A percentile compares a stretch with the other conserved stretches of the same genome.
These are phyloP conservation scores for Microtus montanus DNA, from an alignment of 2,113 vertebrate genomes.

Conservation along the genomic window DNA sequence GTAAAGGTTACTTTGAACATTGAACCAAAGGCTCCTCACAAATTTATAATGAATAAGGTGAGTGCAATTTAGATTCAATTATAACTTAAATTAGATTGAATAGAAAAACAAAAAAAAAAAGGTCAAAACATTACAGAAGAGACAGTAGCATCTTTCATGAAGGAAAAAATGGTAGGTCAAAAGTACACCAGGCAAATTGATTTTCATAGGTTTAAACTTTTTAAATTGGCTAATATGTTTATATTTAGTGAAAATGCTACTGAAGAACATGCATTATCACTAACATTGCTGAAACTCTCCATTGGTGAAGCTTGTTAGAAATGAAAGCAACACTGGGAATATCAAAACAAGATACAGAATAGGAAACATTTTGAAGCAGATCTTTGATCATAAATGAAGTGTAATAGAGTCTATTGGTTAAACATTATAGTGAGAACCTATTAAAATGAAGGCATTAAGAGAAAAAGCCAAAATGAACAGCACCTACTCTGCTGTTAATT, in stretches of 20 bases:
- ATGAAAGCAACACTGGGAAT: conserved; percentile 51
- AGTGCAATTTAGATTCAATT: conserved; percentile 4
- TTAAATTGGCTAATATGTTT: conserved; percentile 41
- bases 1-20: conserved; percentile 2
- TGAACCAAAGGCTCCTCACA: background rate
- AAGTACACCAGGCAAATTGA: conserved; percentile 43
- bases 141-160: conserved; percentile 51
- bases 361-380: background rate
- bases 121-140: conserved; percentile 37
- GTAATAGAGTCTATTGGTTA: background rate
- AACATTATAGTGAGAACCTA: background rate
- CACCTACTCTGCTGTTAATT: background rate
- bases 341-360: conserved; percentile 59
- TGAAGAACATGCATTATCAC: background rate
- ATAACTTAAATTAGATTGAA: background rate
- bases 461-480: background rate
- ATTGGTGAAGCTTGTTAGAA: conserved; percentile 53
- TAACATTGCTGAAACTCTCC: background rate
- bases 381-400: conserved; percentile 53
- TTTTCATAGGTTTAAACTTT: background rate
- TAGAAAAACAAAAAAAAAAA: conserved; percentile 60
- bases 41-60: background rate
- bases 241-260: background rate
- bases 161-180: conserved; percentile 9
- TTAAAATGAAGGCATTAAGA: background rate